Evolutionary conservation across 2,113 vertebrate species (phyloP).

Genomic region (Fukomys damarensis): DNA sequence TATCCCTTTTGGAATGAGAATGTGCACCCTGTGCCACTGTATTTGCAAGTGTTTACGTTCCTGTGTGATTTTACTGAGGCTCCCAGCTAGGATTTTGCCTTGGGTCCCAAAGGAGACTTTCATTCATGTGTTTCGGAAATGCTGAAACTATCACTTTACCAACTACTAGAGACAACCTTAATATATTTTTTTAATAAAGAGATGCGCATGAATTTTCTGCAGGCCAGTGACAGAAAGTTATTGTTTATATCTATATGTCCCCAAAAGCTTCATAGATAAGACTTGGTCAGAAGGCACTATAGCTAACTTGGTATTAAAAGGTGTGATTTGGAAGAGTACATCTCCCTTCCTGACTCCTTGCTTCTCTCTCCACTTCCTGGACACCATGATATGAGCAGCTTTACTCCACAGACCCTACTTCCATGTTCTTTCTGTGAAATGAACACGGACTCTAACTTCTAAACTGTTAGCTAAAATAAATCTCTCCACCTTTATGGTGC

Average conservation of each 20-base stretch:
- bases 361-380: not conserved
- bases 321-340: not conserved
- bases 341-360: not conserved
- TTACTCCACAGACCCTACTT: not conserved
- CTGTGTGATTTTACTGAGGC: not conserved
- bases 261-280: not conserved
- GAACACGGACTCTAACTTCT: not conserved
- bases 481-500: not conserved
- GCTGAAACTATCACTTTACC: not conserved
- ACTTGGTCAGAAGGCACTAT: not conserved
- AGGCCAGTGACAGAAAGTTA: not conserved
- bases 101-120: not conserved
- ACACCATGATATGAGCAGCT: not conserved
- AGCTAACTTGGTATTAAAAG: not conserved
- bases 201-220: not conserved
- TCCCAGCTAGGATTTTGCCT: not conserved
- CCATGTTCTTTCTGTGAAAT: not conserved
- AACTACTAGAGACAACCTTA: not conserved
- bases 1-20: not conserved
- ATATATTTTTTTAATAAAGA: not conserved
- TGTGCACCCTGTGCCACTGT: not conserved
- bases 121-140: not conserved
- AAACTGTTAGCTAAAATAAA: not conserved
- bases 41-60: not conserved
- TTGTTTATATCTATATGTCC: not conserved